phyloP scores from a whole-genome alignment of 2,113 vertebrate genomes.

The Mystacornis crossleyi region DNA sequence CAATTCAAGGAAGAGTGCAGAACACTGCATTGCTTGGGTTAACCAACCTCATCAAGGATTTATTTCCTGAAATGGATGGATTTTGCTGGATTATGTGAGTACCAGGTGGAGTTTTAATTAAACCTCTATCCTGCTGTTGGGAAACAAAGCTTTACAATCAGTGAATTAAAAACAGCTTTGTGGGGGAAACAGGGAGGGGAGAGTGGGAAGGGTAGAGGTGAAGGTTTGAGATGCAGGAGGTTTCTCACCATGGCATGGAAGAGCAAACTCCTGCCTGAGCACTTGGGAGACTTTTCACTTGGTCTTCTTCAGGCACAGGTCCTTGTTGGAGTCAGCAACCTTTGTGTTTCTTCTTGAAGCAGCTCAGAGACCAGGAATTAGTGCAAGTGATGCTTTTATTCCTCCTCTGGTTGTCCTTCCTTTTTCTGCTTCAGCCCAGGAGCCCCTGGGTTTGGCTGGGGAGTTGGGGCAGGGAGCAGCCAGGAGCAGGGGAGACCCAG shows the following conservation, averaged over 20 bases:
- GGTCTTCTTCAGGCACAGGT: not conserved
- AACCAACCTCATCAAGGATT: not conserved
- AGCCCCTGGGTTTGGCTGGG: not conserved
- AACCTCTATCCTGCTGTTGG: not conserved
- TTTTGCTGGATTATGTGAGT: conserved; percentile 33
- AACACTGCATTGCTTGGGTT: not conserved
- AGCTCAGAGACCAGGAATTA: not conserved
- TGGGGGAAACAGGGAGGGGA: not conserved
- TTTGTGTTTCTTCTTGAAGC: not conserved
- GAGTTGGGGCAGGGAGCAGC: not conserved
- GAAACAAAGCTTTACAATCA: not conserved
- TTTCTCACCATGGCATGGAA: not conserved
- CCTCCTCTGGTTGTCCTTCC: not conserved
- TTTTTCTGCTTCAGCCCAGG: not conserved
- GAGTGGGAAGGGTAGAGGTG: not conserved
- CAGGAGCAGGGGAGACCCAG: not conserved
- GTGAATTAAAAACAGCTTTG: not conserved
- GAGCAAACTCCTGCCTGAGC: not conserved
- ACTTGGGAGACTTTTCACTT: not conserved
- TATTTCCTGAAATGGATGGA: not conserved
- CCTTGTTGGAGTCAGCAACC: not conserved
- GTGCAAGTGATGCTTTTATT: not conserved
- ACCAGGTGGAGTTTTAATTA: conserved; percentile 39
- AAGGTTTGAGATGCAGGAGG: not conserved
- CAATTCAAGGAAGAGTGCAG: not conserved